Conservation (phyloP, 2,888 invertebrate genomes). For the Dolomedes plantarius region DNA sequence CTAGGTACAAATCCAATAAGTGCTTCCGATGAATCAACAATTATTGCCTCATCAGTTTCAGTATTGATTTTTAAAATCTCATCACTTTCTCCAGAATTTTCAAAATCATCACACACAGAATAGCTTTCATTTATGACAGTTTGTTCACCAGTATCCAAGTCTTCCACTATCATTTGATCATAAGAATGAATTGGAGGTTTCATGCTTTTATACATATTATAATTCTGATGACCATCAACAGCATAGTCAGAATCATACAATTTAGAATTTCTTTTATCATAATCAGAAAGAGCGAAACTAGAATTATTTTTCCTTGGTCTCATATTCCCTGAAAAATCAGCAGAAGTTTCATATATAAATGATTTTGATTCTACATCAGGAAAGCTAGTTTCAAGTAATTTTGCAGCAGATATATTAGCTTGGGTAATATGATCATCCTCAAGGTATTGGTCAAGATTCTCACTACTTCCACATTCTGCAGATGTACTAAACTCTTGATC, state of each 20-base stretch:
- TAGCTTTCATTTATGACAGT: slow-evolving; percentile 42
- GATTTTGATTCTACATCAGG: slow-evolving; percentile 29
- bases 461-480: slow-evolving; percentile 5
- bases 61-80: slow-evolving; percentile 79
- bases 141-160: slow-evolving; percentile 75
- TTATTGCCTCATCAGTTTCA: slow-evolving; percentile 78
- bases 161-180: slow-evolving; percentile 75
- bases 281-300: not conserved
- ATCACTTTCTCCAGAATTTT: slow-evolving; percentile 76
- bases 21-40: slow-evolving; percentile 74
- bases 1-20: slow-evolving; percentile 68
- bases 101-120: slow-evolving; percentile 49
- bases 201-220: not conserved
- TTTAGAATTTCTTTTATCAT: not conserved
- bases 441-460: slow-evolving; percentile 3
- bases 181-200: slow-evolving; percentile 47
- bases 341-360: slow-evolving; percentile 15
- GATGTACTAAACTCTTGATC: not conserved
- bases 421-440: not conserved
- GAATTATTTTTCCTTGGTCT: not conserved
- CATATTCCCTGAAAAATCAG: slow-evolving; percentile 9
- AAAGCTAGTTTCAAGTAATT: slow-evolving; percentile 23
- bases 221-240: not conserved
- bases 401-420: not conserved
- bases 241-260: not conserved